These are phyloP conservation scores for Meghimatium bilineatum DNA, from an alignment of 2,888 invertebrate genomes.

Conservation along the genomic window DNA sequence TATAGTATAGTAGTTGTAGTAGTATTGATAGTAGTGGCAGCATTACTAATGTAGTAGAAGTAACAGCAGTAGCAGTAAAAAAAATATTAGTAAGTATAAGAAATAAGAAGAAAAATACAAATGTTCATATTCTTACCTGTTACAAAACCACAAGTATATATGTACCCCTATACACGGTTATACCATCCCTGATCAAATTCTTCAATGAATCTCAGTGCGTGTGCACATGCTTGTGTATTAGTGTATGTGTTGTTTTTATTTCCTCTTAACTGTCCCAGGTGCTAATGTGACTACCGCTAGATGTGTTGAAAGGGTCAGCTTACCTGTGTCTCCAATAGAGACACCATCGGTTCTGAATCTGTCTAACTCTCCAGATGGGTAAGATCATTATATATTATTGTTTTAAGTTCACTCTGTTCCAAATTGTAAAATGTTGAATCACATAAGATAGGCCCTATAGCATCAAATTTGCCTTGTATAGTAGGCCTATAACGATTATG, in stretches of 20 bases:
- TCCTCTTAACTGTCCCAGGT: conserved; percentile 5
- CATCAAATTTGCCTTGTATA: no score
- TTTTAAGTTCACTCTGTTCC: background rate
- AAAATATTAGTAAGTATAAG: background rate
- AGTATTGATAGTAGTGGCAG: background rate
- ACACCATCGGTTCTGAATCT: conserved; percentile 14
- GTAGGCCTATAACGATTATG: no score
- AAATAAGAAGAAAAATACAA: background rate
- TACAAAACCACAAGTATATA: background rate
- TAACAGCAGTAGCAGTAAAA: background rate
- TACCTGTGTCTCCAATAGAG: conserved; percentile 41
- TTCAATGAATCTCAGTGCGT: background rate
- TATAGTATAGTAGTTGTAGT: background rate
- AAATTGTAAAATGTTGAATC: background rate
- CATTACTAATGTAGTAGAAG: background rate
- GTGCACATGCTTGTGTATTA: background rate
- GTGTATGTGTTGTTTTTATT: background rate
- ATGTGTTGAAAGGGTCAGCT: conserved; percentile 22
- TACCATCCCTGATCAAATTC: background rate
- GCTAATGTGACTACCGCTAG: conserved; percentile 8
- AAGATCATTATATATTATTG: background rate
- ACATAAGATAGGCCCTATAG: background rate
- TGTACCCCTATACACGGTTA: background rate
- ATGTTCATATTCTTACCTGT: background rate
- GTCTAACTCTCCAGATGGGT: conserved; percentile 9